A percentile compares a stretch with the other conserved stretches of the same genome.
These are phyloP conservation scores for Nerophis lumbriciformis DNA, from an alignment of 2,113 vertebrate species.

Conservation along the genomic window DNA sequence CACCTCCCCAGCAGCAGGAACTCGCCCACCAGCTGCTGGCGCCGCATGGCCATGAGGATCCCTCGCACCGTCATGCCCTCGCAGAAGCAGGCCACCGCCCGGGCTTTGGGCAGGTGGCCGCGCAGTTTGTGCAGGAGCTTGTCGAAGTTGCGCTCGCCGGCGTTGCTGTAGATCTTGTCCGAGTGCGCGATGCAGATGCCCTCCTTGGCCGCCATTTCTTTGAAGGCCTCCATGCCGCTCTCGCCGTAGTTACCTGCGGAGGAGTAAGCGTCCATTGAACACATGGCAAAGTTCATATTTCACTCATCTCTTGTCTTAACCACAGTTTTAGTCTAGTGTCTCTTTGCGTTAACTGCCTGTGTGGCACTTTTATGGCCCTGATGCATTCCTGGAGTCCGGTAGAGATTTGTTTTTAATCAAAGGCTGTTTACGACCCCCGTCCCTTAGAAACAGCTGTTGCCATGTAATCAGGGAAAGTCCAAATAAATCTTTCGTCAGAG, in stretches of 20 bases:
- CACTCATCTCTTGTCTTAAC: no score
- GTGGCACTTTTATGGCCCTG: no score
- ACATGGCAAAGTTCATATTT: no score
- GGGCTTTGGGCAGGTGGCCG: slow-evolving; percentile 89
- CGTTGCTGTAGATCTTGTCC: slow-evolving; percentile 99
- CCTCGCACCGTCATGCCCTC: slow-evolving; percentile 97
- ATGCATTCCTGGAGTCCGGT: no score
- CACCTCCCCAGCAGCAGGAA: slow-evolving; percentile 94
- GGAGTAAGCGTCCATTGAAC: background rate
- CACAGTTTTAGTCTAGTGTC: no score
- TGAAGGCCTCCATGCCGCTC: slow-evolving; percentile 99
- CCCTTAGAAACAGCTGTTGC: no score
- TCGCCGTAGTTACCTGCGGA: slow-evolving; percentile 93
- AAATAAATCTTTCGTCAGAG: no score
- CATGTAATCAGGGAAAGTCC: no score
- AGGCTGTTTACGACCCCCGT: no score
- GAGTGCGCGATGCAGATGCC: slow-evolving; percentile 97
- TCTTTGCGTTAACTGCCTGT: no score
- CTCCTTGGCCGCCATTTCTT: slow-evolving; percentile 94
- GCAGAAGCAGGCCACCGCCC: slow-evolving; percentile 96
- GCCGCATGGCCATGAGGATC: slow-evolving; percentile 94
- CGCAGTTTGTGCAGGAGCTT: slow-evolving; percentile 86
- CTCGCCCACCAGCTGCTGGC: slow-evolving; percentile 84
- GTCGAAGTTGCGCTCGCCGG: slow-evolving; percentile 90
- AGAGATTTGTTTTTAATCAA: no score